Evolutionary conservation across 2,113 vertebrate genomes (phyloP), one percentile per base, ranked within the genome.

Genomic region (Ictalurus punctatus): DNA sequence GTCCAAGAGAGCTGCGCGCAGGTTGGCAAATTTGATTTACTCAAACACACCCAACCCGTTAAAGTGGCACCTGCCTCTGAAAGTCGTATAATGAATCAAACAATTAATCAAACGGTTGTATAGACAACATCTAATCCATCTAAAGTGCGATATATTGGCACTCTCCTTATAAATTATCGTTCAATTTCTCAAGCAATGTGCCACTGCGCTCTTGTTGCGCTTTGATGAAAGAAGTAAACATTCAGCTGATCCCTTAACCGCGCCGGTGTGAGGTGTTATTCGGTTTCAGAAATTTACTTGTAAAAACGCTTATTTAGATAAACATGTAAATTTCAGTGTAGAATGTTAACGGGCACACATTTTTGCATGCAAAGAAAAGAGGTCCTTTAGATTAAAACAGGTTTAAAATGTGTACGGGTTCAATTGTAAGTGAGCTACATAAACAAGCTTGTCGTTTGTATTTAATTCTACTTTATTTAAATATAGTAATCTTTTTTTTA

Each of bases 201-300:
- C 67, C n/a, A 34, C 1, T 59, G 34, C 71, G 21, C 19, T 86
- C 21, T 56, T 65, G 21, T 78, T 78, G 21, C 74, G 74, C 23
- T 40, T 86, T 48, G 83, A 17, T 34, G 9, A 27, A 67, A 56
- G 9, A 67, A 25, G 17, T n/a, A 23, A 84, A 78, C 63, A 87
- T 56, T 78, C 84, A 88, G 90, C 85, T 30, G 81, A 74, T 56
- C 69, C 88, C 90, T 90, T 88, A 48, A 13, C 6, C 3, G 21
- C 52, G 44, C 27, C 17, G 27, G 40, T 23, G 25, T 21, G 76
- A 56, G 17, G 52, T 56, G 59, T 52, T 4, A 17, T 2, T 40
- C 63, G 79, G 69, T 1, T 30, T 14, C 12, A 54, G 54, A 12
- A 54, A 13, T 54, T 14, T 13, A 14, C 54, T 13, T 14, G 54